These are phyloP conservation scores for Macrosteles quadrilineatus DNA, from an alignment of 1,140 invertebrate genomes.

Conservation along the genomic window DNA sequence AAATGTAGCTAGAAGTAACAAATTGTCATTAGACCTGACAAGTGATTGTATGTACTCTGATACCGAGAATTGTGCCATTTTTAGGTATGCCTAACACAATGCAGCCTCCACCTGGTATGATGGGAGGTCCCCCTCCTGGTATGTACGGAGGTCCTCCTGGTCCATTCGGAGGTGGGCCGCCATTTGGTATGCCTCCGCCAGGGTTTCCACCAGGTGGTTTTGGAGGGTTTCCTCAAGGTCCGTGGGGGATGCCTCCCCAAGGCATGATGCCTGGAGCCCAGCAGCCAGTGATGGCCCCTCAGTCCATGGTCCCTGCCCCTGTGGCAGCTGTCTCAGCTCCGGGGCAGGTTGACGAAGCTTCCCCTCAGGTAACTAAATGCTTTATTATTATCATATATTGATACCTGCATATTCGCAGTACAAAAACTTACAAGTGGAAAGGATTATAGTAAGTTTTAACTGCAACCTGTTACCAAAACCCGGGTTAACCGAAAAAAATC, in stretches of 20 bases:
- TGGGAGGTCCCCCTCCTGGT: conserved; percentile 55
- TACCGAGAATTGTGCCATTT: too few relatives aligned
- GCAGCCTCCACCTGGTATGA: conserved; percentile 58
- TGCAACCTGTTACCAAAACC: too few relatives aligned
- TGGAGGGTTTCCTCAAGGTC: conserved; percentile 32
- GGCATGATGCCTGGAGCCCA: conserved; percentile 38
- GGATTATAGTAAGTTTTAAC: too few relatives aligned
- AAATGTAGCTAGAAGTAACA: too few relatives aligned
- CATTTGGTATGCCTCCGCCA: conserved; percentile 68
- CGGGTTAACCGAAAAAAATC: too few relatives aligned
- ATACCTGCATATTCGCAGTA: too few relatives aligned
- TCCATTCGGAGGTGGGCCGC: conserved; percentile 60
- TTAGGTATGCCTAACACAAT: conserved; percentile 53
- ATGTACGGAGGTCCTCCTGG: conserved; percentile 58
- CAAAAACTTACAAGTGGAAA: too few relatives aligned
- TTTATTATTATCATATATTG: too few relatives aligned
- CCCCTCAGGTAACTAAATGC: conserved; percentile 34
- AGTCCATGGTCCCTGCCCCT: conserved; percentile 9
- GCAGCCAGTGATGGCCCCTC: conserved; percentile 25
- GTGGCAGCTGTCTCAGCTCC: conserved; percentile 15
- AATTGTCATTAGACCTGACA: too few relatives aligned
- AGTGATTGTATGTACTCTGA: too few relatives aligned
- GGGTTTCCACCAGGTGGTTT: conserved; percentile 53
- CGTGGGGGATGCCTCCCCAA: conserved; percentile 51
- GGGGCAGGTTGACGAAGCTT: conserved; percentile 30